These are phyloP conservation scores for Crocidura indochinensis DNA, from an alignment of 2,797 vertebrate genomes.

Conservation along the genomic window DNA sequence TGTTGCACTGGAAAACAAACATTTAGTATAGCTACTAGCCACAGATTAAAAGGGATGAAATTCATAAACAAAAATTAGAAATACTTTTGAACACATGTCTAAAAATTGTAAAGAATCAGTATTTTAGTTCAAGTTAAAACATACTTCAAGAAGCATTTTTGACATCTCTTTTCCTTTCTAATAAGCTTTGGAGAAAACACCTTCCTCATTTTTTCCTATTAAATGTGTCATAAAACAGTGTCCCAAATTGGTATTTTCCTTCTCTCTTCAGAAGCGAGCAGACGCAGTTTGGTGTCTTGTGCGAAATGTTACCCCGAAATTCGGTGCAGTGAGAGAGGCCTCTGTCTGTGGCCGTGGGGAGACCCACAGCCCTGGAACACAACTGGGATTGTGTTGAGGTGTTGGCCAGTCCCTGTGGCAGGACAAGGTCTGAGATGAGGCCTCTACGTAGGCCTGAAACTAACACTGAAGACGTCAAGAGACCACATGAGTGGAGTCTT, in stretches of 20 bases:
- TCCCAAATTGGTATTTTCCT: neutral
- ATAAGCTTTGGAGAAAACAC: neutral
- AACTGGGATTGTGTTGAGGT: no score
- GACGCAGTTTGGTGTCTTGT: neutral
- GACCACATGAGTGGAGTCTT: neutral
- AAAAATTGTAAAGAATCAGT: constrained; percentile 32
- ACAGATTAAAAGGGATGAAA: constrained; percentile 25
- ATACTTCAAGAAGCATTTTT: neutral
- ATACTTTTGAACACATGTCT: constrained; percentile 42
- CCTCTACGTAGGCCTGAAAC: no score
- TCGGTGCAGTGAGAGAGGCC: no score
- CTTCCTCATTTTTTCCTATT: neutral
- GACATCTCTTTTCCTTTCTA: constrained; percentile 41
- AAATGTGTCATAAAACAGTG: neutral
- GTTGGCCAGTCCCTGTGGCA: neutral
- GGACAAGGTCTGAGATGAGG: neutral
- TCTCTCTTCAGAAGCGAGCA: neutral
- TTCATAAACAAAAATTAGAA: constrained; percentile 7
- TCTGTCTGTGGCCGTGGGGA: neutral
- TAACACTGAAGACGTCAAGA: neutral
- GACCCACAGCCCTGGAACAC: neutral
- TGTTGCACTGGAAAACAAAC: constrained; percentile 42
- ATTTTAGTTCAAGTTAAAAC: constrained; percentile 44
- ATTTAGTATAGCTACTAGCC: constrained; percentile 6
- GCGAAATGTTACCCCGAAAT: neutral